Evolutionary conservation across 2,113 vertebrate genomes (phyloP).

Genomic region (Clarias macrocephalus): DNA sequence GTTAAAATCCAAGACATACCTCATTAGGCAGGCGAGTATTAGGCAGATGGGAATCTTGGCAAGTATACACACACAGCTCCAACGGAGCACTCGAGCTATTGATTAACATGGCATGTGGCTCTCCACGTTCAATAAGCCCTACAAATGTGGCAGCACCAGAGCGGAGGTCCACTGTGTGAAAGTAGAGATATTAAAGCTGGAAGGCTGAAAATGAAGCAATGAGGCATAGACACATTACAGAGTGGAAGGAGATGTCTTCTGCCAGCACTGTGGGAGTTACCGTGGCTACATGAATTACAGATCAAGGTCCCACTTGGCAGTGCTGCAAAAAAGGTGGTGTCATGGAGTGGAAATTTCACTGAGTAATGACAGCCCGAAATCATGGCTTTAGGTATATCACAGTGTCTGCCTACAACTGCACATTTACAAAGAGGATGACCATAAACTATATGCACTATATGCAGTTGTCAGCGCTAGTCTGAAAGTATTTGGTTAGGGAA

Average conservation of each 20-base stretch:
- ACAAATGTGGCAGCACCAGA: conserved; percentile 14
- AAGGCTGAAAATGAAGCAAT: conserved; percentile 34
- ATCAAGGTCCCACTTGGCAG: conserved; percentile 26
- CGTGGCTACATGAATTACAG: conserved; percentile 42
- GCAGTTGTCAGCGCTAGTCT: not conserved
- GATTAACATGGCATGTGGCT: conserved; percentile 27
- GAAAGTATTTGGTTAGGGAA: not conserved
- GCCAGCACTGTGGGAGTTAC: conserved; percentile 28
- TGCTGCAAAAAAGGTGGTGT: not conserved
- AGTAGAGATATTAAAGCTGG: conserved; percentile 47
- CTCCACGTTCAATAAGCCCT: conserved; percentile 24
- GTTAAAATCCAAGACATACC: conserved; percentile 22
- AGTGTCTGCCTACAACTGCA: not conserved
- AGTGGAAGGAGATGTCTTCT: conserved; percentile 43
- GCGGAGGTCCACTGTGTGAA: conserved; percentile 33
- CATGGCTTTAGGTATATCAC: conserved; percentile 3
- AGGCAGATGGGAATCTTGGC: conserved; percentile 42
- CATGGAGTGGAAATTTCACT: conserved; percentile 16
- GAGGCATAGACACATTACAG: conserved; percentile 35
- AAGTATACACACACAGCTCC: conserved; percentile 6
- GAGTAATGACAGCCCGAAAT: not conserved
- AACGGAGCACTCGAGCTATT: conserved; percentile 25
- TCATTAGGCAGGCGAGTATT: conserved; percentile 28
- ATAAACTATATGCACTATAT: not conserved
- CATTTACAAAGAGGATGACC: not conserved